Evolutionary conservation across 1,140 invertebrate genomes (phyloP).

Genomic region (Nylanderia fulva): DNA sequence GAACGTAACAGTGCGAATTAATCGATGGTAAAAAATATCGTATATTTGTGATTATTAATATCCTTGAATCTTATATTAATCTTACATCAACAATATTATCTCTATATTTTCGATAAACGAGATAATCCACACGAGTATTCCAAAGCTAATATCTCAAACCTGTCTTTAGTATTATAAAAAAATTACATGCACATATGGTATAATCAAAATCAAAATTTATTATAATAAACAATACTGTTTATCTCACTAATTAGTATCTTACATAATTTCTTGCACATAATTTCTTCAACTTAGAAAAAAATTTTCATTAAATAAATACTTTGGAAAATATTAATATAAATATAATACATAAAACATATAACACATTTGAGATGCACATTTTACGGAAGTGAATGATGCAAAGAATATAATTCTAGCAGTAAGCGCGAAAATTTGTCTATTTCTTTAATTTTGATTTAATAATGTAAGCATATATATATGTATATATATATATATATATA

Average conservation of each 20-base stretch:
- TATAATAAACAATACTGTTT: not conserved
- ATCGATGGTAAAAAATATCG: slow-evolving; percentile 7
- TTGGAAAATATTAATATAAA: not conserved
- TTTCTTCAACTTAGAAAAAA: not conserved
- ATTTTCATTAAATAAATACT: not conserved
- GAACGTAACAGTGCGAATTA: slow-evolving; percentile 13
- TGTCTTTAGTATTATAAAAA: not conserved
- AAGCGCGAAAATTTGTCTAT: slow-evolving; percentile 4
- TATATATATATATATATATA: too few relatives aligned
- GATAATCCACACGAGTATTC: too few relatives aligned
- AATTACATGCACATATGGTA: not conserved
- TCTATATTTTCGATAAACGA: not conserved
- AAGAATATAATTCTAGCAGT: not conserved
- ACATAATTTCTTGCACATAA: not conserved
- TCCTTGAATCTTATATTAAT: not conserved
- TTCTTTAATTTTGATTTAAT: slow-evolving; percentile 64
- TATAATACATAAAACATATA: not conserved
- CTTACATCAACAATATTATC: not conserved
- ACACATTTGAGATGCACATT: not conserved
- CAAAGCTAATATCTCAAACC: not conserved
- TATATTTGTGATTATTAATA: not conserved
- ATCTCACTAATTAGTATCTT: not conserved
- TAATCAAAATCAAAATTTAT: not conserved
- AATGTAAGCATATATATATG: slow-evolving; percentile 49
- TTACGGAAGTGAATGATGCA: not conserved